Evolutionary conservation across 2,113 vertebrate genomes (phyloP), one percentile per base, ranked within the genome.

Genomic region (Myotis davidii): DNA sequence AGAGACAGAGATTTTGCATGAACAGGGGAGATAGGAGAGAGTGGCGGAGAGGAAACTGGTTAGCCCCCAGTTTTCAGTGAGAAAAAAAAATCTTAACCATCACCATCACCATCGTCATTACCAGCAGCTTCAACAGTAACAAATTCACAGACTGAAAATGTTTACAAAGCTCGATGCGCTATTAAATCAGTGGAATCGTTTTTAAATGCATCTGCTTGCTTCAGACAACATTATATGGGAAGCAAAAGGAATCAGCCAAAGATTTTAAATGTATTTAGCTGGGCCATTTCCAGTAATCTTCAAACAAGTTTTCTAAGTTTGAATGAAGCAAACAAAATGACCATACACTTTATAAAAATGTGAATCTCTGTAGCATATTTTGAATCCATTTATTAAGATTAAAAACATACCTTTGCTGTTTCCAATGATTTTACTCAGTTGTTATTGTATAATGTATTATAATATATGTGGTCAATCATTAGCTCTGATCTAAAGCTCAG

Each of bases 291-390:
- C 87, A 97, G 10, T 93, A 21, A 74, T 56, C 79, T 91, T 89
- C 84, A 84, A 94, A 95, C 6, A 91, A 64, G 56, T 93, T 95
- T 96, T 79, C 69, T 86, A 69, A 59, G 78, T 93, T 94, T 64
- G 72, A 65, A 94, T 67, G 91, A 95, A 89, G 65, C 65, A 89
- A 94, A 84, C 91, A 91, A 92, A 96, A 94, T 91, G 50, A 65
- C 25, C 29, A 50, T 79, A 61, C 37, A 89, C 94, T 88, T 96
- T 74, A 96, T 95, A 89, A 94, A 97, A 94, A 87, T 61, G n/a
- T 70, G 69, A 86, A 56, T 85, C 70, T 95, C 74, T 83, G 18
- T 18, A 64, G 29, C 52, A 45, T 84, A 89, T 61, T 94, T 93
- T 72, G 79, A 94, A 93, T 85, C 50, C 32, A 86, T 70, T 95